A percentile compares a stretch with the other conserved stretches of the same genome.
phyloP scores from a whole-genome alignment of 1,140 invertebrate genomes.

The Leptinotarsa lineolata region DNA sequence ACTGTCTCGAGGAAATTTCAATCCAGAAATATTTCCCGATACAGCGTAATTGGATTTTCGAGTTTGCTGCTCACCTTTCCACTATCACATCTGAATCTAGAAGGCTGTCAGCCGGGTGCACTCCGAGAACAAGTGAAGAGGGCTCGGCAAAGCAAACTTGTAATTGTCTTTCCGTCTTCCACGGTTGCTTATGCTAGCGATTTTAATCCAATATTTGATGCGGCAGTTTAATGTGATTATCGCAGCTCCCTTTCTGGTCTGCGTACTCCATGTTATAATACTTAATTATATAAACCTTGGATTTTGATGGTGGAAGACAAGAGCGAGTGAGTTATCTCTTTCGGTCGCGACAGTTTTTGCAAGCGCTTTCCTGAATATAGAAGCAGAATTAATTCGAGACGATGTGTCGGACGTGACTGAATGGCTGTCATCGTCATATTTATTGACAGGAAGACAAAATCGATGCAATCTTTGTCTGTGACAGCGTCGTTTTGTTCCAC shows the following conservation, averaged over 20 bases:
- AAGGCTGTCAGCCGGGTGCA: constrained; percentile 4
- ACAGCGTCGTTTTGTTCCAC: no score
- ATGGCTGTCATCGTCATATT: no score
- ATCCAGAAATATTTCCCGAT: constrained; percentile 1
- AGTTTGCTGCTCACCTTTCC: constrained; percentile 7
- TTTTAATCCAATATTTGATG: constrained; percentile 29
- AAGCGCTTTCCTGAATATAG: no score
- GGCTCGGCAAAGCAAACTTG: constrained; percentile 1
- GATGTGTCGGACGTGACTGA: no score
- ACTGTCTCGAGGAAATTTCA: not conserved
- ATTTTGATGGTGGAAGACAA: constrained; percentile 19
- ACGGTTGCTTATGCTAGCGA: constrained; percentile 15
- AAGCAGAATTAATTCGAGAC: no score
- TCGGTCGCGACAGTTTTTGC: not conserved
- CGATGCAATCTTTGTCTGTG: no score
- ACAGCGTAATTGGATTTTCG: not conserved
- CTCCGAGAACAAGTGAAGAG: not conserved
- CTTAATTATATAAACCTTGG: constrained; percentile 24
- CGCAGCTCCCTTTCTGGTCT: constrained; percentile 19
- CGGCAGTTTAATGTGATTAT: constrained; percentile 27
- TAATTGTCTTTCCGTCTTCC: constrained; percentile 22
- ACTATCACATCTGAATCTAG: constrained; percentile 3
- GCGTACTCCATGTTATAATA: constrained; percentile 23
- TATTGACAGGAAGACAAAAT: no score
- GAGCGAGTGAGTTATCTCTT: not conserved